Evolutionary conservation across 1,140 invertebrate species (phyloP).

Genomic region (Lethocerus indicus): DNA sequence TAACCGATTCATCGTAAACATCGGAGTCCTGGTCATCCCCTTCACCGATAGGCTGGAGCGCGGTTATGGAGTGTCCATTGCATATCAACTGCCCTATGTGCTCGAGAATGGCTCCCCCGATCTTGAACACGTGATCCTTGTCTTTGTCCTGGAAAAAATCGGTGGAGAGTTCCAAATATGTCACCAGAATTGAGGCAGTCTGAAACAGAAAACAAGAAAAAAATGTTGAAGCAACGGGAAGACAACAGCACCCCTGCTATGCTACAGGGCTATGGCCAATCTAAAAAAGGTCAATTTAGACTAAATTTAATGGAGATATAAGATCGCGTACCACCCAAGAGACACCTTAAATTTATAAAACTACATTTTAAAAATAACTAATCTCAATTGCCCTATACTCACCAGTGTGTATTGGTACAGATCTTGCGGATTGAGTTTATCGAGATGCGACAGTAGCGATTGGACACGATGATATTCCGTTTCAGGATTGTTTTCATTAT

Average conservation of each 20-base stretch:
- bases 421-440: slow-evolving; percentile 37
- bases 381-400: too few relatives aligned
- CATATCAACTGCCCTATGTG: slow-evolving; percentile 60
- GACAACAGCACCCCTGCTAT: too few relatives aligned
- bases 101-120: slow-evolving; percentile 44
- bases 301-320: slow-evolving; percentile 16
- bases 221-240: background rate
- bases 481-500: slow-evolving; percentile 16
- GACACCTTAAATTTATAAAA: background rate
- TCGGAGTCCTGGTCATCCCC: slow-evolving; percentile 18
- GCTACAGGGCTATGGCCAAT: background rate
- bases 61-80: slow-evolving; percentile 59
- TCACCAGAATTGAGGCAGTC: slow-evolving; percentile 36
- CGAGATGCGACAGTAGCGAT: slow-evolving; percentile 39
- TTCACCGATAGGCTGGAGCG: slow-evolving; percentile 22
- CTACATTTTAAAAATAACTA: background rate
- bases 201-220: slow-evolving; percentile 22
- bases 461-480: too few relatives aligned
- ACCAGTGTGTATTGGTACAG: slow-evolving; percentile 47
- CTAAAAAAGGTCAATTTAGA: slow-evolving; percentile 13
- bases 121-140: slow-evolving; percentile 24
- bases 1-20: slow-evolving; percentile 25
- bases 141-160: slow-evolving; percentile 27
- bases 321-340: background rate
- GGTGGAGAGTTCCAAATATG: slow-evolving; percentile 33